These are phyloP conservation scores for Synchiropus splendidus DNA, from an alignment of 2,113 vertebrate genomes.

Conservation along the genomic window DNA sequence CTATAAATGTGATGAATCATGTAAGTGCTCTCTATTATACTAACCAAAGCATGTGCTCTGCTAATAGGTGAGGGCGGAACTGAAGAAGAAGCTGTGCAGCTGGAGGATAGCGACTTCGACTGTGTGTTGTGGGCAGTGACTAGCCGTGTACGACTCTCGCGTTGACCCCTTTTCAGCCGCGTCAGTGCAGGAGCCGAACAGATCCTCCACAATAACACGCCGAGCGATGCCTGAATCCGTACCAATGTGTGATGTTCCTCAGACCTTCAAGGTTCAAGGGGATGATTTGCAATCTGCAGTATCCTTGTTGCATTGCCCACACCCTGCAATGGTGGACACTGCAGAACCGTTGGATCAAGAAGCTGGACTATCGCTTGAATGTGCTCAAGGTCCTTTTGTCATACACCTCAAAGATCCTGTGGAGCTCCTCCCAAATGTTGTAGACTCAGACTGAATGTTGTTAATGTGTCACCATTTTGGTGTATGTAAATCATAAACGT, in stretches of 20 bases:
- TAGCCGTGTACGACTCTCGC: conserved; percentile 24
- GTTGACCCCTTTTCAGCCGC: conserved; percentile 35
- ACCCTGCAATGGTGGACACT: conserved; percentile 1
- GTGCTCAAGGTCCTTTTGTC: conserved; percentile 40
- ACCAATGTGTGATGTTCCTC: conserved; percentile 13
- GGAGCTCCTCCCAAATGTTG: conserved; percentile 42
- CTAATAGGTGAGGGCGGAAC: conserved; percentile 69
- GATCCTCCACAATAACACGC: conserved; percentile 12
- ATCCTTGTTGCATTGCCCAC: conserved; percentile 13
- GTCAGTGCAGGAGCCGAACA: conserved; percentile 26
- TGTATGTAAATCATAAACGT: too few relatives aligned
- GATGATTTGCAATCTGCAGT: background rate
- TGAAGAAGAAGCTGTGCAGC: conserved; percentile 68
- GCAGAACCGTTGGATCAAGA: background rate
- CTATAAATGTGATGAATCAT: too few relatives aligned
- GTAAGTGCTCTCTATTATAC: too few relatives aligned
- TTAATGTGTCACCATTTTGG: background rate
- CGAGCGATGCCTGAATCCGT: conserved; percentile 16
- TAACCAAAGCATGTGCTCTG: background rate
- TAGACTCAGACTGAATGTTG: conserved; percentile 32
- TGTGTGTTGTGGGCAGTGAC: conserved; percentile 64
- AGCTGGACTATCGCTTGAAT: background rate
- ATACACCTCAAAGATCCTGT: conserved; percentile 49
- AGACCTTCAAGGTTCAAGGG: conserved; percentile 8
- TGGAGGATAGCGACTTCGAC: conserved; percentile 57